These are phyloP conservation scores for Amphipyra berbera DNA, from an alignment of 2,888 invertebrate species.

Conservation along the genomic window DNA sequence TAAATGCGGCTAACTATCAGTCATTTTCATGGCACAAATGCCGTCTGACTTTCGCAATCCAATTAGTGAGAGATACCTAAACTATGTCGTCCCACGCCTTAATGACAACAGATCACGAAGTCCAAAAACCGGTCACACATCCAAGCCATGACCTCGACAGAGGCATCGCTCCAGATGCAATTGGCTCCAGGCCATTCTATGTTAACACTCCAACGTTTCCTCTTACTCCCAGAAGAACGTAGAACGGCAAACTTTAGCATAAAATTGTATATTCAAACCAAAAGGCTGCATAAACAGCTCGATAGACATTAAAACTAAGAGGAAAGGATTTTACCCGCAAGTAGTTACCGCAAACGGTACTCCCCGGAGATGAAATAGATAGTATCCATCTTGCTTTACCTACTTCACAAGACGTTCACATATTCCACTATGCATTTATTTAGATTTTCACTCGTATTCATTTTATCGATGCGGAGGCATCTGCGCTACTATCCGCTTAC, in stretches of 20 bases:
- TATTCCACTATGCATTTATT: constrained; percentile 59
- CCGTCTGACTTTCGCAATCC: no score
- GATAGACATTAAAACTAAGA: constrained; percentile 57
- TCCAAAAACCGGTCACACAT: no score
- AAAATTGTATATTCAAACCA: constrained; percentile 51
- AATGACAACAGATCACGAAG: no score
- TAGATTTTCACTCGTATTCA: constrained; percentile 53
- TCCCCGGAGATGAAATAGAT: constrained; percentile 58
- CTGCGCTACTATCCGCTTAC: constrained; percentile 32
- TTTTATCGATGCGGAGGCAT: constrained; percentile 49
- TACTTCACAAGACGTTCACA: constrained; percentile 51
- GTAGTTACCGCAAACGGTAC: constrained; percentile 49
- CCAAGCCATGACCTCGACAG: no score
- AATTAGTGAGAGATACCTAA: no score
- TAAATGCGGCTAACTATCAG: no score
- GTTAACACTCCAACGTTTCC: constrained; percentile 3
- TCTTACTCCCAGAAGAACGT: constrained; percentile 27
- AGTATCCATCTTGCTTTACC: constrained; percentile 52
- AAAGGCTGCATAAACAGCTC: constrained; percentile 51
- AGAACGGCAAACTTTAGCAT: constrained; percentile 33
- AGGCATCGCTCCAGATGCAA: not conserved
- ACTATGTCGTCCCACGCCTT: no score
- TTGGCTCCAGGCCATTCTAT: not conserved
- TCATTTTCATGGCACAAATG: no score
- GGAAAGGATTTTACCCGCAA: constrained; percentile 46